phyloP scores from a whole-genome alignment of 2,888 invertebrate genomes.

The Callimorpha dominula region DNA sequence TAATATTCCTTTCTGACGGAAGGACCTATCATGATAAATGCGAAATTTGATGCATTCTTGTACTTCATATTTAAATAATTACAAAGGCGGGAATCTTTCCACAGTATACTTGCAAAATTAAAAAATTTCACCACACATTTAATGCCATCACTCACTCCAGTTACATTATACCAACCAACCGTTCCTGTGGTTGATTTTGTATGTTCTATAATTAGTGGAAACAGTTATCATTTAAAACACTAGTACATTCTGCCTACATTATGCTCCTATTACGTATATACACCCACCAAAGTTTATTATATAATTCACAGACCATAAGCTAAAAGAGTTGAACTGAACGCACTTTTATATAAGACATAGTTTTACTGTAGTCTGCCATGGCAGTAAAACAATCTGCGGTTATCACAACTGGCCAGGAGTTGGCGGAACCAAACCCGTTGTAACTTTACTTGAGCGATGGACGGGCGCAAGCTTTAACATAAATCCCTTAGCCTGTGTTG shows the following conservation, averaged over 20 bases:
- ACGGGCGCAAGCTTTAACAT: neutral
- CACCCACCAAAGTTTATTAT: neutral
- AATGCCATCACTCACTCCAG: neutral
- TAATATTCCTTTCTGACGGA: neutral
- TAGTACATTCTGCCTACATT: neutral
- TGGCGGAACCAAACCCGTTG: too few species aligned
- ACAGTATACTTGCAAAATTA: neutral
- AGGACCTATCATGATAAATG: too few species aligned
- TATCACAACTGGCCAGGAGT: neutral
- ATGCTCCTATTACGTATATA: neutral
- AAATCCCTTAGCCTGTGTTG: neutral
- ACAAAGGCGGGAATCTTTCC: too few species aligned
- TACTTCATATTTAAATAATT: too few species aligned
- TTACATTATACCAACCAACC: neutral
- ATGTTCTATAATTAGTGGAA: neutral
- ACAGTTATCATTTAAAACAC: neutral
- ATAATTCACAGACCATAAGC: neutral
- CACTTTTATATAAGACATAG: neutral
- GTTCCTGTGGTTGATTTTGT: neutral
- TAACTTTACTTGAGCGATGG: neutral
- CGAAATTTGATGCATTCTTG: too few species aligned
- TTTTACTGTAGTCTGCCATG: neutral
- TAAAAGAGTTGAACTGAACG: neutral
- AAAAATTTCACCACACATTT: neutral
- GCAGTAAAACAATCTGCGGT: neutral